Evolutionary conservation across 1,140 invertebrate genomes (phyloP).

Genomic region (Augochlora pura): DNA sequence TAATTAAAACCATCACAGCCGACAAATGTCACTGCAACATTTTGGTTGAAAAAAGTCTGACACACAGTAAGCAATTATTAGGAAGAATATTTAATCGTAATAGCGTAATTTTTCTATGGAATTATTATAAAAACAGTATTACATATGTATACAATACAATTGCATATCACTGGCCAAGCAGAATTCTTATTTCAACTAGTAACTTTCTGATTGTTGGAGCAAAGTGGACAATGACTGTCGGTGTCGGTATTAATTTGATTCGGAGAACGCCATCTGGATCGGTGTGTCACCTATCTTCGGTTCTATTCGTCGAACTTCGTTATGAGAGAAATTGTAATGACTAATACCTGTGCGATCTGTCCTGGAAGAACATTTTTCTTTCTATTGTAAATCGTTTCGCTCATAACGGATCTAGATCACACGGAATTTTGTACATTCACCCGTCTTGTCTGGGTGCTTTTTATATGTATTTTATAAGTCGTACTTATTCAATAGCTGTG

Average conservation of each 20-base stretch:
- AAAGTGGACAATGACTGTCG: too few species aligned
- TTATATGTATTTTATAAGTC: conserved; percentile 58
- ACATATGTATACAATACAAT: too few species aligned
- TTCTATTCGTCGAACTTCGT: conserved; percentile 46
- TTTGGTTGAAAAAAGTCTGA: too few species aligned
- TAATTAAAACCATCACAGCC: too few species aligned
- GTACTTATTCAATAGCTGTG: conserved; percentile 65
- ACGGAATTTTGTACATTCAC: conserved; percentile 32
- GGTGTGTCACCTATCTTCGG: conserved; percentile 30
- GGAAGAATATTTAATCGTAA: too few species aligned
- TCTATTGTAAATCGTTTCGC: conserved; percentile 38
- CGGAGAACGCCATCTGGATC: conserved; percentile 32
- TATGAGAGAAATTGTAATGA: conserved; percentile 53
- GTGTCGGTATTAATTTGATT: conserved; percentile 9
- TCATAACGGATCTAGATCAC: neutral
- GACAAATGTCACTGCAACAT: too few species aligned
- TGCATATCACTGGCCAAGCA: too few species aligned
- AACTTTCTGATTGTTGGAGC: too few species aligned
- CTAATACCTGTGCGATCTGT: conserved; percentile 54
- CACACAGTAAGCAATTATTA: too few species aligned
- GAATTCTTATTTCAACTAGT: too few species aligned
- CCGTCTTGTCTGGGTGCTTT: conserved; percentile 33
- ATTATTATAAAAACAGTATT: too few species aligned
- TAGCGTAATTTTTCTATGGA: too few species aligned
- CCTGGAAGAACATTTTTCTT: conserved; percentile 27